Base-by-base conservation (phyloP, 2,113 vertebrate genomes). In the Amphiprion percula region DNA sequence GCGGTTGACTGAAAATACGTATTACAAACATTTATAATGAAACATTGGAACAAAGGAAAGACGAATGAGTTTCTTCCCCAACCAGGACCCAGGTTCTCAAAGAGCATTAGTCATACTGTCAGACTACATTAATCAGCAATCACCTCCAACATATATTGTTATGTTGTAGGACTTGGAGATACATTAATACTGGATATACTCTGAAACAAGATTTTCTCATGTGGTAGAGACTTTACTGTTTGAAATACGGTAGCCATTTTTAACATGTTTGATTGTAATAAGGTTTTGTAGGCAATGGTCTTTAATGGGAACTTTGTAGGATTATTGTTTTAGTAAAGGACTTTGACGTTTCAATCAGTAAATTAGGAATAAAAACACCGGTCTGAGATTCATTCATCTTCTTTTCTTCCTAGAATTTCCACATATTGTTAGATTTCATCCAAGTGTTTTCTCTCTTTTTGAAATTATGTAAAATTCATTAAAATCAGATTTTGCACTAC, bases 81-180 rank as follows among this genome's bases (percentile, higher is more conserved):
- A 72, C 44, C 26, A 55, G 33, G 28, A 79, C 61, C 55, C 44
- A 37, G 0, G 24, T 52, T 23, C 23, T 65, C 50, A 72, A 79
- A 77, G 71, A 76, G 23, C 52, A 83, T 83, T 49, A 72, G 59
- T 77, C 76, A 79, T 62, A 59, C 16, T 74, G 68, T 46, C 74
- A 69, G 47, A 60, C 14, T 21, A 47, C 37, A 63, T 77, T 62
- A 47, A 16, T 63, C 53, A 66, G 49, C 39, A 52, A 60, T 76
- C 67, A 60, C 44, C 30, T 16, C 14, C 16, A 44, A 41, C 53
- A 28, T 30, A 0, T 17, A 46, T 41, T 67, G 47, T 17, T 28
- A 50, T 50, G 16, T 49, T 16, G 17, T 49, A 49, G 47, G 47
- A 49, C 47, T 41, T 2, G 10, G 10, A 6, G 16, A 19, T 49